A percentile compares a stretch with the other conserved stretches of the same genome.
Conservation (phyloP, 2,888 invertebrate genomes). For the Amiota mariae region DNA sequence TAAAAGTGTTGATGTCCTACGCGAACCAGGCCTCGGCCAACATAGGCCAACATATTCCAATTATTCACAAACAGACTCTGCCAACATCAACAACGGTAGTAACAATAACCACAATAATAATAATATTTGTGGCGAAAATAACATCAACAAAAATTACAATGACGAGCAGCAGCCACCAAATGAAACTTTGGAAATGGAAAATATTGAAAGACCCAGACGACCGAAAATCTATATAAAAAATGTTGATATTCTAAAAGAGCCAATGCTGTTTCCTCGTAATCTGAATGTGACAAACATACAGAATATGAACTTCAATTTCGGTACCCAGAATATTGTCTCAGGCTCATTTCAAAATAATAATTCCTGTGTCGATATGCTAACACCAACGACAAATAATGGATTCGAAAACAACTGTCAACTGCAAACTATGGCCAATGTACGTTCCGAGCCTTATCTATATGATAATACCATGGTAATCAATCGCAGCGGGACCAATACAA, state of each 20-base stretch:
- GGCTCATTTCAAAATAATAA: conserved; percentile 48
- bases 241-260: conserved; percentile 71
- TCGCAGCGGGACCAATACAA: conserved; percentile 34
- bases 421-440: conserved; percentile 49
- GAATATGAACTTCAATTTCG: conserved; percentile 47
- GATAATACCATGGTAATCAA: conserved; percentile 46
- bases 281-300: conserved; percentile 44
- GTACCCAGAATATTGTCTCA: conserved; percentile 40
- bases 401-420: conserved; percentile 54
- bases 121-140: neutral
- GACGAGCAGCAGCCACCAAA: neutral
- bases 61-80: neutral
- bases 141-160: neutral
- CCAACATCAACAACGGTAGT: neutral
- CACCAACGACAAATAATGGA: conserved; percentile 48
- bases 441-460: conserved; percentile 53
- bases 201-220: conserved; percentile 58
- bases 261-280: conserved; percentile 62
- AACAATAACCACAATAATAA: neutral
- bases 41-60: no score
- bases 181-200: conserved; percentile 37
- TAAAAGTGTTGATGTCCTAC: conserved; percentile 71
- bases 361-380: conserved; percentile 38
- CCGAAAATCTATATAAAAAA: conserved; percentile 73
- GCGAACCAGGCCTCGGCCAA: conserved; percentile 61